Conservation (phyloP, 2,888 invertebrate species). For the Apodemia hepburni region DNA sequence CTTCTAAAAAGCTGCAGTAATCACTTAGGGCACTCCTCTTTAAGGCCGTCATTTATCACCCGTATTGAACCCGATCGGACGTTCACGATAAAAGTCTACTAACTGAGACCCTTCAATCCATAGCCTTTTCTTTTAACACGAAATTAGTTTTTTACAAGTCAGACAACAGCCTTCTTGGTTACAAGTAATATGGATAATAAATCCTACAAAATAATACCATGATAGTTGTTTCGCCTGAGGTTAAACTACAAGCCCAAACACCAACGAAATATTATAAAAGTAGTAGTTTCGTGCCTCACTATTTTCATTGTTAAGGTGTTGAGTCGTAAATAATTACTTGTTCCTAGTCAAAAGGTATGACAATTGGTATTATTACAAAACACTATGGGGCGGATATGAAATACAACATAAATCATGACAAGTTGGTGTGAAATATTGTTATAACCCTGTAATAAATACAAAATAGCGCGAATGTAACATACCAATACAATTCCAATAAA, state of each 20-base stretch:
- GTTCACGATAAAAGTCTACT: constrained; percentile 35
- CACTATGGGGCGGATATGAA: constrained; percentile 8
- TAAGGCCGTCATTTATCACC: constrained; percentile 55
- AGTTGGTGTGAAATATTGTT: constrained; percentile 7
- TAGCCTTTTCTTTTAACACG: neutral
- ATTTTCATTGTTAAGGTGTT: constrained; percentile 10
- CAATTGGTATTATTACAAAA: constrained; percentile 14
- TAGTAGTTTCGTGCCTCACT: constrained; percentile 1
- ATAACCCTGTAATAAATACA: neutral
- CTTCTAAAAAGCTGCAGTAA: constrained; percentile 65
- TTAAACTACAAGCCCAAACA: neutral
- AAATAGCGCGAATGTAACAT: neutral
- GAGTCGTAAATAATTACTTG: constrained; percentile 10
- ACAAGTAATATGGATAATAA: neutral
- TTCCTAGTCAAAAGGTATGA: neutral
- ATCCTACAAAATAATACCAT: neutral
- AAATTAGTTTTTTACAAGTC: neutral
- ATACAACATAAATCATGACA: constrained; percentile 3
- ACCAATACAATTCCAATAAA: no score
- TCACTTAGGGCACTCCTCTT: constrained; percentile 70
- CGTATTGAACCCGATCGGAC: constrained; percentile 50
- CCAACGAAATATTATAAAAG: constrained; percentile 1
- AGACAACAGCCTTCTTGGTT: neutral
- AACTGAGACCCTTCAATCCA: neutral
- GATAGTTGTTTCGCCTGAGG: constrained; percentile 1